Evolutionary conservation across 2,888 invertebrate species (phyloP).

Genomic region (Nomada fucata): DNA sequence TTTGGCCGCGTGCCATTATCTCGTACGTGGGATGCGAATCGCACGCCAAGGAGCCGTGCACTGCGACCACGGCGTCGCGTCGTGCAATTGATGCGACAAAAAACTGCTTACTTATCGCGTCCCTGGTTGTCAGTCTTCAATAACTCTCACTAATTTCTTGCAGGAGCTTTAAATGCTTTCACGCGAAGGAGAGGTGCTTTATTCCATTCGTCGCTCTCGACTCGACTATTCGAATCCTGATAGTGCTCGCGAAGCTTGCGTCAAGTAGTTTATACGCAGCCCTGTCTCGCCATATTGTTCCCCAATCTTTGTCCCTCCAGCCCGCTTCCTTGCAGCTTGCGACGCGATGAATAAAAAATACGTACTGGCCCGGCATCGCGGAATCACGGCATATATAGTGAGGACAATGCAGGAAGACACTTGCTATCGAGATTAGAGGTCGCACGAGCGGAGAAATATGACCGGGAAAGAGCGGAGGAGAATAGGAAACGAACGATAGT

Average conservation of each 20-base stretch:
- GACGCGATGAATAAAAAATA: neutral
- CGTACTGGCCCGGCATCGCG: constrained; percentile 12
- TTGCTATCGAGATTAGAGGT: constrained; percentile 75
- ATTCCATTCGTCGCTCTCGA: neutral
- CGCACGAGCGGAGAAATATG: constrained; percentile 31
- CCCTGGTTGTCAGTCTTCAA: neutral
- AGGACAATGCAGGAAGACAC: constrained; percentile 62
- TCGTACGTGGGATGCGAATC: constrained; percentile 65
- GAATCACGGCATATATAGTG: constrained; percentile 78
- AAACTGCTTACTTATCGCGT: neutral
- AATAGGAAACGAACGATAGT: constrained; percentile 42
- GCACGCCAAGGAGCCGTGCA: constrained; percentile 33
- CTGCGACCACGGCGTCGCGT: constrained; percentile 6
- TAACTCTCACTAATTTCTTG: constrained; percentile 13
- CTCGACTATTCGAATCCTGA: too few species aligned
- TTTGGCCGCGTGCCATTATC: constrained; percentile 82
- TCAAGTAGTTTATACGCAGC: neutral
- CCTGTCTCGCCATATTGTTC: constrained; percentile 5
- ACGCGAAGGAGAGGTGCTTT: neutral
- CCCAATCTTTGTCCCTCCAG: neutral
- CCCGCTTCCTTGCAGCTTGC: neutral
- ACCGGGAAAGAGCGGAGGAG: constrained; percentile 37
- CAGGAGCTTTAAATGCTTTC: neutral
- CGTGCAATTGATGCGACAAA: constrained; percentile 14
- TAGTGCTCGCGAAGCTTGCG: neutral